A percentile compares a stretch with the other conserved stretches of the same genome.
Conservation (phyloP, 2,888 invertebrate species). For the Ceraclea dissimilis region DNA sequence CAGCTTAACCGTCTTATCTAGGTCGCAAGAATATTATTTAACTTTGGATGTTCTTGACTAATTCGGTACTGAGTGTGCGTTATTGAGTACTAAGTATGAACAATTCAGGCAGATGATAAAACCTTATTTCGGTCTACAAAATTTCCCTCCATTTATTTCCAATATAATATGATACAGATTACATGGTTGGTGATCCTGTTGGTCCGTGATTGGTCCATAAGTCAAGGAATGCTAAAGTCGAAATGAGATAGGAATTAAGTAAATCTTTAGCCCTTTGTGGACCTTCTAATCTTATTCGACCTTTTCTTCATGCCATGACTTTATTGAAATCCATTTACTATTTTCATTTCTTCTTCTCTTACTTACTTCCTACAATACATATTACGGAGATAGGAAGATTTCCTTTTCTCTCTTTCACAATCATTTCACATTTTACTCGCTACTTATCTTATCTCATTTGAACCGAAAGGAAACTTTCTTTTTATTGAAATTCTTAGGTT, state of each 20-base stretch:
- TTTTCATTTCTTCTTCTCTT: no score
- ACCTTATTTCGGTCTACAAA: neutral
- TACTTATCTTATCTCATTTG: no score
- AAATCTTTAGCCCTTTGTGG: slow-evolving; percentile 6
- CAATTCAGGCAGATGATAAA: slow-evolving; percentile 10
- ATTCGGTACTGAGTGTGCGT: no score
- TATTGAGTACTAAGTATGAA: neutral
- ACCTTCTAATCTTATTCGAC: slow-evolving; percentile 15
- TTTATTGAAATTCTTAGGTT: no score
- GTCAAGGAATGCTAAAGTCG: slow-evolving; percentile 11
- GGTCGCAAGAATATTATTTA: no score
- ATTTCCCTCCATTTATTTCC: neutral
- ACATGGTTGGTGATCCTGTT: slow-evolving; percentile 4
- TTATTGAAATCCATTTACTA: slow-evolving; percentile 17
- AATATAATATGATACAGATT: slow-evolving; percentile 10
- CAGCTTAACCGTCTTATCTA: no score
- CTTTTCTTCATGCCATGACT: slow-evolving; percentile 13
- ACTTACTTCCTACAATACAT: no score
- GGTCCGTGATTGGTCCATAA: slow-evolving; percentile 13
- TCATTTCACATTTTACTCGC: no score
- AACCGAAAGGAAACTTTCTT: no score
- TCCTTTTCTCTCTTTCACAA: no score
- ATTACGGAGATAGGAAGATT: no score
- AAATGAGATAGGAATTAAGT: slow-evolving; percentile 13
- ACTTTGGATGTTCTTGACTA: no score